Evolutionary conservation across 2,113 vertebrate genomes (phyloP).

Genomic region (Gnathonemus longibarbis): DNA sequence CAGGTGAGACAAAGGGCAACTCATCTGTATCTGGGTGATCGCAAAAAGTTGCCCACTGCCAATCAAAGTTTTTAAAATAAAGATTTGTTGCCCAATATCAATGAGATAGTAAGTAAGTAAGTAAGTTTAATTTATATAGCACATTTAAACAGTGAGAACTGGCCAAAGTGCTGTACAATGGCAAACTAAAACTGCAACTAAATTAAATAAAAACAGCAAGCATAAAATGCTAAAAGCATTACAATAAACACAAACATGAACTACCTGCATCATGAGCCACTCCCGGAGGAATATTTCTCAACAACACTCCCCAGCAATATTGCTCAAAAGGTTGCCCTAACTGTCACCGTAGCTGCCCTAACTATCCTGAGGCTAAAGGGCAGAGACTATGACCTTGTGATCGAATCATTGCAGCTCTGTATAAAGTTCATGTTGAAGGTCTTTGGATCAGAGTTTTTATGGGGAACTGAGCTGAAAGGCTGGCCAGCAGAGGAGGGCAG

Average conservation of each 20-base stretch:
- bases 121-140: no score
- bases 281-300: not conserved
- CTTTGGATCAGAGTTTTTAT: not conserved
- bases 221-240: no score
- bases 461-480: not conserved
- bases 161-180: no score
- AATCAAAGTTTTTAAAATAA: no score
- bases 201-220: no score
- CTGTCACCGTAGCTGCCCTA: not conserved
- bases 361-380: not conserved
- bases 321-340: not conserved
- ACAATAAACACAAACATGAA: no score
- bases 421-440: not conserved
- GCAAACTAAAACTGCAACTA: no score
- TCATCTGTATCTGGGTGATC: not conserved
- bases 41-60: not conserved
- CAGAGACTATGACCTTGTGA: not conserved
- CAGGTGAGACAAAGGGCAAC: not conserved
- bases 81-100: not conserved
- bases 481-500: not conserved
- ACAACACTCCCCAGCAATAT: not conserved
- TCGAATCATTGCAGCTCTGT: not conserved
- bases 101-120: no score
- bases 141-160: no score
- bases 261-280: no score